Evolutionary conservation across 2,113 vertebrate genomes (phyloP), one percentile per base, ranked within the genome.

Genomic region (Turdus rufiventris): DNA sequence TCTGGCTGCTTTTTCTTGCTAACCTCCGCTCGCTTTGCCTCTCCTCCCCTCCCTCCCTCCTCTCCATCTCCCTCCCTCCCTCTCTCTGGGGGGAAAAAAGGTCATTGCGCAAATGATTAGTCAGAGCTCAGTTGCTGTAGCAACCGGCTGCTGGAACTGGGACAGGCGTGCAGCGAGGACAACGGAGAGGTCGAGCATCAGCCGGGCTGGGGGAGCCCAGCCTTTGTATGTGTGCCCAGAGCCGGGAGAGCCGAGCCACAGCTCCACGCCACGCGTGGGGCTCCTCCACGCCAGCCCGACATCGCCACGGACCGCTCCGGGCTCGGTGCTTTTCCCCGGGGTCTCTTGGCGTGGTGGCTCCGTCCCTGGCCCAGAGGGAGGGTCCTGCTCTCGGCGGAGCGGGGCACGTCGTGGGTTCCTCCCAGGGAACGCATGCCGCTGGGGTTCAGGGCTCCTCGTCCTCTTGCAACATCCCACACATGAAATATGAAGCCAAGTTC

Each of bases 31-130:
- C 54, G 91, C 87, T 94, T 96, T 70, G 97, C 97, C 91, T 91
- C 75, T 96, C 97, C 93, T 89, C 79, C 94, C 94, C 65, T 96
- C 88, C 94, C 76, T 97, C 93, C 97, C 91, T 96, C 92, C 94
- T 85, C 91, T 86, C 86, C 77, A 88, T 91, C 97, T 96, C 95
- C 96, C 96, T 96, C 97, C 96, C 97, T 97, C 97, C 89, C 97
- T 98, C 98, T 97, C 98, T 98, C 98, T 98, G 98, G 97, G 98
- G 98, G 98, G 98, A 98, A 98, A 98, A 98, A 99, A 98, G 98
- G 98, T 98, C 98, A 98, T 98, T 98, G 98, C 98, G 98, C 98
- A 98, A 99, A 98, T 98, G 98, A 99, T 99, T 99, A 98, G 98
- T 98, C 98, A 98, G 98, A 99, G 98, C 98, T 98, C 98, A 97